Evolutionary conservation across 2,113 vertebrate species (phyloP), one percentile per base, ranked within the genome.

Genomic region (Carassius auratus): DNA sequence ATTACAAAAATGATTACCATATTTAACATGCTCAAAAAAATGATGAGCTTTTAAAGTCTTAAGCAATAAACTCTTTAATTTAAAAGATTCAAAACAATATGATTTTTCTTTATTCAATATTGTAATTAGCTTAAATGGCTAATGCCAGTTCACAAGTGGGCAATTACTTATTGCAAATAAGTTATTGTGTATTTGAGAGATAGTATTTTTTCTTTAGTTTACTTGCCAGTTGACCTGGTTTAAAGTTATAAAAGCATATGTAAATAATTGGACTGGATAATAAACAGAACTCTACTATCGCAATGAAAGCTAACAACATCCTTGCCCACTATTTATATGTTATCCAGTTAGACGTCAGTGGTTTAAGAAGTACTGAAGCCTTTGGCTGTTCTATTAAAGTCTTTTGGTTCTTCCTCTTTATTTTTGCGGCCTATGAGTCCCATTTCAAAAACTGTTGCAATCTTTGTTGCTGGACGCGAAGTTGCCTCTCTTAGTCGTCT

Each of bases 401-500:
- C 97, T 92, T 93, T 96, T 52, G 93, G 94, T 91, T 96, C 94
- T 74, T 95, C 95, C 0, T 96, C 94, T n/a, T 95, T 92, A 1
- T 23, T 89, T 85, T 93, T 95, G 15, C 93, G 90, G 50, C 94
- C 94, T 19, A 97, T 94, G 71, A 93, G 91, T 87, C 93, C 93
- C 91, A 95, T 94, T 81, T 96, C 96, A 8, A 96, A 96, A 77
- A 94, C 81, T 0, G 94, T 91, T 52, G 90, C 93, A 52, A 95
- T 90, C 78, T 92, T 93, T 1, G 95, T 93, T 52, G 96, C 93
- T 8, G 96, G 95, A 78, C 95, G 94, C 6, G 95, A 89, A 1
- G 96, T 96, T 6, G 95, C 95, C 75, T 98, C 97, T 89, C 90
- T 97, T 5, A 99, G 94, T 81, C 93, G 98, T 59, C 98, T 95